phyloP scores from a whole-genome alignment of 2,888 invertebrate genomes.

The Heliconius hortense region DNA sequence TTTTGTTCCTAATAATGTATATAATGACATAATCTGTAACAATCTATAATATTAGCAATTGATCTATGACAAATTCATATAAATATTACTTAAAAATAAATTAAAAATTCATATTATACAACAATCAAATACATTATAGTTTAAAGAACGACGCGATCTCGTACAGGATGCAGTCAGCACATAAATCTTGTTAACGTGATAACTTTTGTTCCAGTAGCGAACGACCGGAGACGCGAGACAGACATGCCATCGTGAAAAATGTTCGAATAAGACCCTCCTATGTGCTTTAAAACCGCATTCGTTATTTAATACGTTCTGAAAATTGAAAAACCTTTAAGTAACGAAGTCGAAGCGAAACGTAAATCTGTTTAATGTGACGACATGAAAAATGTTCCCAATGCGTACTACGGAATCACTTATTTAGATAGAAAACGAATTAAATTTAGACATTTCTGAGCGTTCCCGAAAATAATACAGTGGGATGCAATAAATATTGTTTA shows the following conservation, averaged over 20 bases:
- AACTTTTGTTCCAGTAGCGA: slow-evolving; percentile 55
- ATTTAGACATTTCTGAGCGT: slow-evolving; percentile 38
- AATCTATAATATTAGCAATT: too few species aligned
- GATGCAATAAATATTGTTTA: slow-evolving; percentile 17
- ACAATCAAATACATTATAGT: slow-evolving; percentile 41
- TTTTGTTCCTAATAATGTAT: neutral
- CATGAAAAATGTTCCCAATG: slow-evolving; percentile 58
- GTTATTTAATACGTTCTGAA: slow-evolving; percentile 44
- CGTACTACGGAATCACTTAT: slow-evolving; percentile 48
- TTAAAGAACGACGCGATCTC: slow-evolving; percentile 44
- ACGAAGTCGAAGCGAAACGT: slow-evolving; percentile 54
- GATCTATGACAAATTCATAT: too few species aligned
- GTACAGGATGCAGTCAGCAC: slow-evolving; percentile 49
- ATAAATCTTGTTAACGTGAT: slow-evolving; percentile 57
- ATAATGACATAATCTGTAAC: too few species aligned
- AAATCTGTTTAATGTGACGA: slow-evolving; percentile 59
- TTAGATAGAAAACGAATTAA: slow-evolving; percentile 42
- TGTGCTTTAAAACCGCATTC: slow-evolving; percentile 43
- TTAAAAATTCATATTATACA: neutral
- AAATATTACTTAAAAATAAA: neutral
- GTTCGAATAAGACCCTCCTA: slow-evolving; percentile 44
- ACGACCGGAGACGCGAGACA: slow-evolving; percentile 57
- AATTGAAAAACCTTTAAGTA: slow-evolving; percentile 52
- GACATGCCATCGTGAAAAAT: slow-evolving; percentile 60
- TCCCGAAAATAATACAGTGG: slow-evolving; percentile 16